Percentiles rank a stretch among this genome's conserved stretches.
These are phyloP conservation scores for Drosophila kohkoa DNA, from an alignment of 1,140 invertebrate species.

Conservation along the genomic window DNA sequence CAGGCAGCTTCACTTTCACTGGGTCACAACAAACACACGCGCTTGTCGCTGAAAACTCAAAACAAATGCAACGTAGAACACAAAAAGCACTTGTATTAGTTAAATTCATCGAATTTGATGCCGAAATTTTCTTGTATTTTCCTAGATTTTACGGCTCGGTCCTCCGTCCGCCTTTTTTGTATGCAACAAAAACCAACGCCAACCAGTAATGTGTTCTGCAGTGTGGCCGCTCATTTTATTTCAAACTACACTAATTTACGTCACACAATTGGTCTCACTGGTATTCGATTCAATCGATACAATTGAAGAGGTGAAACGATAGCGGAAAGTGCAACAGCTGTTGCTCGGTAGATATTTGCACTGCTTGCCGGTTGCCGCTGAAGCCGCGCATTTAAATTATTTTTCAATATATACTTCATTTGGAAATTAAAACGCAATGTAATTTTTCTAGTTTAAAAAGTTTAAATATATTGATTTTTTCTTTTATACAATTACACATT, in stretches of 20 bases:
- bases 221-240: background rate
- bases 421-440: background rate
- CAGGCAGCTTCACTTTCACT: conserved; percentile 36
- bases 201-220: conserved; percentile 33
- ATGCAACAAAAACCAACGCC: conserved; percentile 53
- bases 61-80: conserved; percentile 39
- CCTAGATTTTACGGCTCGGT: conserved; percentile 30
- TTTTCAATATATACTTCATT: background rate
- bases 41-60: conserved; percentile 10
- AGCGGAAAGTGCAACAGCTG: conserved; percentile 5
- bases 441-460: conserved; percentile 61
- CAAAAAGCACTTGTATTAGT: conserved; percentile 33
- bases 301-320: conserved; percentile 16
- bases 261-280: no score
- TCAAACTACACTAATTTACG: background rate
- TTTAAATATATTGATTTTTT: conserved; percentile 69
- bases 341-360: background rate
- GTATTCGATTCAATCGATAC: conserved; percentile 16
- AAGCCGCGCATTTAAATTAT: background rate
- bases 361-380: no score
- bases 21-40: conserved; percentile 13
- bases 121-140: conserved; percentile 18
- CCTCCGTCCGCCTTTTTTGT: conserved; percentile 35
- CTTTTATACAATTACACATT: conserved; percentile 67
- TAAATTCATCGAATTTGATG: conserved; percentile 40